These are phyloP conservation scores for Clivina fossor DNA, from an alignment of 2,888 invertebrate species.

Conservation along the genomic window DNA sequence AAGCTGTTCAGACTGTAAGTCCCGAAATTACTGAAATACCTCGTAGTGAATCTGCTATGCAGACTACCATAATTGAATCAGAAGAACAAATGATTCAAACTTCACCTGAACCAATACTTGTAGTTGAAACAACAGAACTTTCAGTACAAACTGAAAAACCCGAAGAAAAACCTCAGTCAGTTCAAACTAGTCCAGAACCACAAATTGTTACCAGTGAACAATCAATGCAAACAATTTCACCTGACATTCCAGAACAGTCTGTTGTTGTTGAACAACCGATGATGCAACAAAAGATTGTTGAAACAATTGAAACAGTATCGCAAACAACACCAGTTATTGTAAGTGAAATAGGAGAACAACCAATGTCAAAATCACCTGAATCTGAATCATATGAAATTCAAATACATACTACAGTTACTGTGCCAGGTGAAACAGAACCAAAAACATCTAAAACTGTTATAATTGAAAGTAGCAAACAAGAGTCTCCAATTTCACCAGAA, in stretches of 20 bases:
- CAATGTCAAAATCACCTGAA: slow-evolving; percentile 54
- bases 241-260: slow-evolving; percentile 37
- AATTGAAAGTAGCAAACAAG: slow-evolving; percentile 15
- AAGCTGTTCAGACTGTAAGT: slow-evolving; percentile 46
- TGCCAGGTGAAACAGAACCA: slow-evolving; percentile 46
- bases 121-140: slow-evolving; percentile 54
- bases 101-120: slow-evolving; percentile 50
- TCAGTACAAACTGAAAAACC: slow-evolving; percentile 43
- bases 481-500: slow-evolving; percentile 2
- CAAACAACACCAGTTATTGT: slow-evolving; percentile 64
- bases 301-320: slow-evolving; percentile 51
- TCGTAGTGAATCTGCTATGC: slow-evolving; percentile 49
- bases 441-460: slow-evolving; percentile 31
- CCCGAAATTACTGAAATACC: slow-evolving; percentile 38
- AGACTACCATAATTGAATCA: slow-evolving; percentile 46
- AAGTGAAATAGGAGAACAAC: slow-evolving; percentile 54
- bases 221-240: slow-evolving; percentile 47
- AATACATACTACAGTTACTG: slow-evolving; percentile 57
- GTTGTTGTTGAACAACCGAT: slow-evolving; percentile 26
- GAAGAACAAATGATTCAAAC: slow-evolving; percentile 52
- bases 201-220: slow-evolving; percentile 43
- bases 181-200: slow-evolving; percentile 47
- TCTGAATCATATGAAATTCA: slow-evolving; percentile 63
- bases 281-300: slow-evolving; percentile 43
- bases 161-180: slow-evolving; percentile 46